phyloP scores from a whole-genome alignment of 2,797 vertebrate genomes.

The Miichthys miiuy region DNA sequence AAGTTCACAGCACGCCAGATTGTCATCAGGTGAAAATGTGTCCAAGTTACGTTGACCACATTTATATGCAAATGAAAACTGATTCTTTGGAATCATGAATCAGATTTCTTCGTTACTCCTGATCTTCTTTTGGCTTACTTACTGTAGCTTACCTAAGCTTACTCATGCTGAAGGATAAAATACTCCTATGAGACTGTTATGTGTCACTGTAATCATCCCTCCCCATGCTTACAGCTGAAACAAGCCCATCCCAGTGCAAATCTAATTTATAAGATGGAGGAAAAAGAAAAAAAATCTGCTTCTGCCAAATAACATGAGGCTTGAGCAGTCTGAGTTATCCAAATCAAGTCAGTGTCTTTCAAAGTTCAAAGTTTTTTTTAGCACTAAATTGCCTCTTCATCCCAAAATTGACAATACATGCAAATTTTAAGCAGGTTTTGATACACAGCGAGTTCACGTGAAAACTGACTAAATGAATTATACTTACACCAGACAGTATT shows the following conservation, averaged over 20 bases:
- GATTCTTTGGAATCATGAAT: too few species aligned
- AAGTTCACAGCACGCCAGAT: conserved; percentile 1
- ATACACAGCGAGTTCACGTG: background rate
- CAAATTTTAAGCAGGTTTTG: background rate
- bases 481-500: background rate
- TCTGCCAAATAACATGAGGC: background rate
- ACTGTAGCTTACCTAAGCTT: background rate
- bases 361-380: background rate
- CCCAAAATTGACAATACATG: background rate
- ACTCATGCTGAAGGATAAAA: background rate
- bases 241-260: background rate
- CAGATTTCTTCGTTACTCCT: too few species aligned
- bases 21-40: background rate
- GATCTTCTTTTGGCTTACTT: background rate
- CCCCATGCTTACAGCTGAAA: background rate
- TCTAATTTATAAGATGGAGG: too few species aligned
- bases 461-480: background rate
- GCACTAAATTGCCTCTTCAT: background rate
- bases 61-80: conserved; percentile 4
- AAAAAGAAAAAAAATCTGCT: too few species aligned
- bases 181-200: background rate
- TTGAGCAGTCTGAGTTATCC: background rate
- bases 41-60: background rate
- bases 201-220: background rate
- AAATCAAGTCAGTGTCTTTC: background rate